A percentile compares a stretch with the other conserved stretches of the same genome.
Evolutionary conservation across 2,888 invertebrate genomes (phyloP).

Genomic region (Sturmia bella): DNA sequence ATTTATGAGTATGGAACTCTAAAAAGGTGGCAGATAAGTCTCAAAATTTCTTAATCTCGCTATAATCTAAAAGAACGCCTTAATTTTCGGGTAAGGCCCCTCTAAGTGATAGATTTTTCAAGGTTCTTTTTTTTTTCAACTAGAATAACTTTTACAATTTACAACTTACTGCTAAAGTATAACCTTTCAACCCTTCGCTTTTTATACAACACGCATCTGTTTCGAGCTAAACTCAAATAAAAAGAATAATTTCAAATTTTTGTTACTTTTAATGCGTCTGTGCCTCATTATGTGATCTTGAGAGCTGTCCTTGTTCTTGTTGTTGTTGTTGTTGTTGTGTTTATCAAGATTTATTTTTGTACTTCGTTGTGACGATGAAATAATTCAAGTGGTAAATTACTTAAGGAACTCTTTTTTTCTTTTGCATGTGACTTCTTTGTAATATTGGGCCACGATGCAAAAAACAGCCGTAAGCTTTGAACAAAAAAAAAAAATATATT

Average conservation of each 20-base stretch:
- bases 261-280: constrained; percentile 33
- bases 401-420: constrained; percentile 61
- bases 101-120: too few species aligned
- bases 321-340: constrained; percentile 14
- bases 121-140: too few species aligned
- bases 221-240: constrained; percentile 18
- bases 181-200: too few species aligned
- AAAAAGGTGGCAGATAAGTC: too few species aligned
- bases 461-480: constrained; percentile 35
- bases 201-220: constrained; percentile 5
- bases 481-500: constrained; percentile 1
- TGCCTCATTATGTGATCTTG: background rate
- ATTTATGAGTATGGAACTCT: too few species aligned
- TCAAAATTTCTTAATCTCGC: too few species aligned
- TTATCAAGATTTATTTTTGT: constrained; percentile 56
- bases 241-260: background rate
- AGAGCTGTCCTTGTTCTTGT: background rate
- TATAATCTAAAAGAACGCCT: too few species aligned
- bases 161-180: too few species aligned
- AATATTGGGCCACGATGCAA: background rate
- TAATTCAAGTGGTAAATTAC: constrained; percentile 67
- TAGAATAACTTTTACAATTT: too few species aligned
- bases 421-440: constrained; percentile 5
- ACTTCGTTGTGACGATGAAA: constrained; percentile 59
- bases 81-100: too few species aligned